Evolutionary conservation across 2,888 invertebrate genomes (phyloP), one percentile per base, ranked within the genome.

Genomic region (Dusona sp.): DNA sequence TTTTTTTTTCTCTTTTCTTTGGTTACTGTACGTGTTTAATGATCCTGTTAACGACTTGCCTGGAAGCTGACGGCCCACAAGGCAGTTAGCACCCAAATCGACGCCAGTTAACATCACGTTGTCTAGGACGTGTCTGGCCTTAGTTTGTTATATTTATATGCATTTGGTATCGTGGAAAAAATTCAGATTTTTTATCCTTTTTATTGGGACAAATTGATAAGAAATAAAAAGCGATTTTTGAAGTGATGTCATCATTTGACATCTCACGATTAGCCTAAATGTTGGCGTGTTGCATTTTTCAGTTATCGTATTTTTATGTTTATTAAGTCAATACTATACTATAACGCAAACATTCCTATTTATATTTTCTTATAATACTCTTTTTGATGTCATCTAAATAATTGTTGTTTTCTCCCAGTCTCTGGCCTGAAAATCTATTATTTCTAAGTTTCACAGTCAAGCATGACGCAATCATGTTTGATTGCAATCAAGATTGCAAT

Each of bases 11-110:
- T 19, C 29, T 70, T 19, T 48, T 22, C 19, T 45, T 48, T 19
- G 29, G n/a, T 29, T 7, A 7, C 11, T 67, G 19, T 29, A n/a
- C 9, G 48, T 48, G 29, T 29, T 16, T 16, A 13, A 42, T 22
- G 48, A 48, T 70, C 33, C 48, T n/a, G 48, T 48, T 48, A 68
- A 42, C 22, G 42, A 70, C 16, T 29, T 22, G 70, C 19, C 19
- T 45, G 19, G 29, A 29, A 29, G 61, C 29, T 61, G 48, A 19
- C 13, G 16, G 45, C 45, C 25, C 68, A 29, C 29, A 9, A 16
- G 25, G 19, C 70, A n/a, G 33, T 70, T 70, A 70, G 48, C 70
- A 70, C 48, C 29, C 11, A n/a, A 70, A 70, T 48, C 29, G 48
- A n/a, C 48, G 29, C 70, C 48, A 70, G 33, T 48, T 48, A 70